These are phyloP conservation scores for Ahaetulla prasina DNA, from an alignment of 2,113 vertebrate genomes.

Conservation along the genomic window DNA sequence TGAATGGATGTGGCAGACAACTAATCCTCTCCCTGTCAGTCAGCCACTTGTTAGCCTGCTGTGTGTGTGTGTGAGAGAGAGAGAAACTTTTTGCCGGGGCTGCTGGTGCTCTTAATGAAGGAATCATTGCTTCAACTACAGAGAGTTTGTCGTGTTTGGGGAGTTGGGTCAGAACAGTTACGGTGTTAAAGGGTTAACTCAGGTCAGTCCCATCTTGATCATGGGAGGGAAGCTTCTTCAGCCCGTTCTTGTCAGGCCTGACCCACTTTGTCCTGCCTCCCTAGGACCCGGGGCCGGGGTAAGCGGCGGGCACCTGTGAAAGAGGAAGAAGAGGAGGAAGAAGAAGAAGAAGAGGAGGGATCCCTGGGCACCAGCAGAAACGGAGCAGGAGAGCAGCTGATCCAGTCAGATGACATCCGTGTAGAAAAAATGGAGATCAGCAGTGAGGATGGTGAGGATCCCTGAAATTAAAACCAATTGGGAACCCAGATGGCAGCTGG, in stretches of 20 bases:
- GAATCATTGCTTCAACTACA: no score
- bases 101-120: no score
- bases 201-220: neutral
- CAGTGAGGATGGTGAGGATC: slow-evolving; percentile 71
- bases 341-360: neutral
- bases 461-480: neutral
- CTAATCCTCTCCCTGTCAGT: no score
- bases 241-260: neutral
- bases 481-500: neutral
- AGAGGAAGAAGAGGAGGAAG: slow-evolving; percentile 11
- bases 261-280: neutral
- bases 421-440: slow-evolving; percentile 87
- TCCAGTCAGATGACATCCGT: slow-evolving; percentile 76
- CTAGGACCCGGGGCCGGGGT: slow-evolving; percentile 66
- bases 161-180: no score
- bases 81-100: no score
- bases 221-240: neutral
- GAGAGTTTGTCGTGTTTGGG: no score
- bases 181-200: neutral
- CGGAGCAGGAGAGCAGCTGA: neutral
- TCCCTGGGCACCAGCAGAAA: neutral
- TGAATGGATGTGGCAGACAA: no score
- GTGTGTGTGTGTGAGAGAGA: no score
- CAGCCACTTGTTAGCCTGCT: no score
- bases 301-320: slow-evolving; percentile 24